Conservation (phyloP, 2,797 vertebrate species). For the Peromyscus aztecus region DNA sequence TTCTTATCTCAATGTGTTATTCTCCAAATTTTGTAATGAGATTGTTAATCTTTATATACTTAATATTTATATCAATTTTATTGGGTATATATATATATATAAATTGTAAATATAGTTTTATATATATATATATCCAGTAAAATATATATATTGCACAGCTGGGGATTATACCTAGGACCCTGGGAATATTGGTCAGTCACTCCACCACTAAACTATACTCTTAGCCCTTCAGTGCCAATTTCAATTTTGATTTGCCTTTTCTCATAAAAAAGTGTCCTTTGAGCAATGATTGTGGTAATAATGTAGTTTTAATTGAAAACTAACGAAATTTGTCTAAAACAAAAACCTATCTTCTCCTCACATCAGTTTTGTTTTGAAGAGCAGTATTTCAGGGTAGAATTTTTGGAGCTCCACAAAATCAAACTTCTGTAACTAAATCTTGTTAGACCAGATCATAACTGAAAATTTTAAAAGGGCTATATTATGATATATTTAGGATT, state of each 20-base stretch:
- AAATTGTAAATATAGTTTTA: no score
- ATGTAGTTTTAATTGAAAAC: conserved; percentile 46
- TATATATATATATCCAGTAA: no score
- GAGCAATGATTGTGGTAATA: conserved; percentile 19
- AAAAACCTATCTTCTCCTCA: conserved; percentile 14
- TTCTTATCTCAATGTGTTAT: not conserved
- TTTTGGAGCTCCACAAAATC: conserved; percentile 41
- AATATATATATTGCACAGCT: not conserved
- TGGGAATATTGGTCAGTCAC: no score
- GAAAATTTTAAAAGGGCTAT: not conserved
- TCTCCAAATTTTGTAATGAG: conserved; percentile 48
- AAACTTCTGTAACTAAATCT: conserved; percentile 48
- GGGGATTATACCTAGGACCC: not conserved
- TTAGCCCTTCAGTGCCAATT: not conserved
- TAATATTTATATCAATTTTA: not conserved
- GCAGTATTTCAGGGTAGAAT: conserved; percentile 28
- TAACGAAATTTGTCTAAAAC: conserved; percentile 45
- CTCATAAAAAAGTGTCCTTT: conserved; percentile 16
- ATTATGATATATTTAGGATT: not conserved
- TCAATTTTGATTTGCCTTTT: conserved; percentile 59
- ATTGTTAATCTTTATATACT: conserved; percentile 48
- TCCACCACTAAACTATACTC: not conserved
- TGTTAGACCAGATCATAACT: not conserved
- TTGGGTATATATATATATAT: not conserved
- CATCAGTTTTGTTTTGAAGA: conserved; percentile 14